Evolutionary conservation across 2,113 vertebrate species (phyloP), one percentile per base, ranked within the genome.

Genomic region (Mobula hypostoma): DNA sequence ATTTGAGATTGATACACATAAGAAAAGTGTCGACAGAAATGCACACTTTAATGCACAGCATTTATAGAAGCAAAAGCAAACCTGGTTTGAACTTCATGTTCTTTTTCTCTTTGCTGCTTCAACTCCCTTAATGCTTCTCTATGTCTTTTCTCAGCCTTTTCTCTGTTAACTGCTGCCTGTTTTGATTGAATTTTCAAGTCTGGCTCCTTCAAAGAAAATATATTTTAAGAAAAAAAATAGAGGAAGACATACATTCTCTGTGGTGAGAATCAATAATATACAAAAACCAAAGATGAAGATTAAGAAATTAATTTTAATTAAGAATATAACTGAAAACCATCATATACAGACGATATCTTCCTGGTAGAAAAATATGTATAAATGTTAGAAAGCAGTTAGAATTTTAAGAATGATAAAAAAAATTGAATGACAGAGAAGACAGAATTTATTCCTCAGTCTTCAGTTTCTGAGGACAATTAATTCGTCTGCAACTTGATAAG

Each of bases 61-160:
- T 29, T 40, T 36, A 93, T 70, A 40, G 40, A 14, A 88, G 48
- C n/a, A 74, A 70, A 24, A 29, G 70, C 68, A 91, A 95, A 99
- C 98, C 97, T 95, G 83, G 95, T 95, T 95, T 97, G 97, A 40
- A 96, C 97, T 95, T 94, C 95, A 29, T 95, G 94, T 9, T 97
- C 94, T 94, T 96, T 96, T 90, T 98, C 97, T 94, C 95, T 97
- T 91, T 98, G 97, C 0, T 95, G 96, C 95, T 98, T 98, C 94
- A 98, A 97, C 94, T 98, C 96, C 95, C 96, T 97, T 83, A 99
- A 95, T 2, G 99, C 99, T 95, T 98, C 97, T 94, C 96, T 95
- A 7, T 98, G 98, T 79, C 98, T 98, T 21, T 95, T 95, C 94
- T 97, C 97, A n/a, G 98, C 99, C 96, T 96, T 98, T 94, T 95